Evolutionary conservation across 2,888 invertebrate species (phyloP).

Genomic region (Vannuccia rotundouncinata): DNA sequence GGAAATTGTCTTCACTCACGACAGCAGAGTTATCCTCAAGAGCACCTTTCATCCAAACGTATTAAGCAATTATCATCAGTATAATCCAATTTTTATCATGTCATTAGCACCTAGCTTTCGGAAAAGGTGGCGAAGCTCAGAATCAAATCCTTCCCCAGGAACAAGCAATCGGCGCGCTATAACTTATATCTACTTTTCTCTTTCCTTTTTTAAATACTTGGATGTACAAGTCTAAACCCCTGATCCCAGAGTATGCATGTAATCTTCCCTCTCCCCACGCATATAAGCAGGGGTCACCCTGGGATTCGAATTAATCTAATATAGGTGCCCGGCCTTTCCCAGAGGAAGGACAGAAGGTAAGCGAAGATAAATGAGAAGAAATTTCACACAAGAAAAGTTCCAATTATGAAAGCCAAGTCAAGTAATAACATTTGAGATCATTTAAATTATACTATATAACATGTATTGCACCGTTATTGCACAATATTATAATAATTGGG

Average conservation of each 20-base stretch:
- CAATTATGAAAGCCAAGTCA: too few relatives aligned
- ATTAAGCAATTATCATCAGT: constrained; percentile 24
- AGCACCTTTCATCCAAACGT: background rate
- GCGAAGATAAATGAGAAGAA: too few relatives aligned
- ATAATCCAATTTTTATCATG: constrained; percentile 10
- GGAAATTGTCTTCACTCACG: background rate
- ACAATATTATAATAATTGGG: too few relatives aligned
- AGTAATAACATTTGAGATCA: too few relatives aligned
- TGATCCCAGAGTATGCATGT: background rate
- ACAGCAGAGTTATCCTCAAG: constrained; percentile 5
- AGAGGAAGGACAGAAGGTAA: background rate
- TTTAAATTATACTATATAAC: too few relatives aligned
- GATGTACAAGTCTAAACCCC: background rate
- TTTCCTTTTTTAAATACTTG: too few relatives aligned
- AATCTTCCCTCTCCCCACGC: background rate
- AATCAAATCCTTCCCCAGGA: background rate
- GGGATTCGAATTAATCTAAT: constrained; percentile 8
- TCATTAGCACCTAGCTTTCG: constrained; percentile 10
- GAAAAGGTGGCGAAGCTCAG: background rate
- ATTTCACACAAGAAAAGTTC: too few relatives aligned
- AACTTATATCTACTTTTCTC: too few relatives aligned
- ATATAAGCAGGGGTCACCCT: background rate
- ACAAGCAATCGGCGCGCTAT: too few relatives aligned
- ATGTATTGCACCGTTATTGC: too few relatives aligned
- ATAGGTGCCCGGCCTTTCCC: background rate